A percentile compares a stretch with the other conserved stretches of the same genome.
phyloP scores from a whole-genome alignment of 1,140 invertebrate genomes.

The Ylistrum balloti region DNA sequence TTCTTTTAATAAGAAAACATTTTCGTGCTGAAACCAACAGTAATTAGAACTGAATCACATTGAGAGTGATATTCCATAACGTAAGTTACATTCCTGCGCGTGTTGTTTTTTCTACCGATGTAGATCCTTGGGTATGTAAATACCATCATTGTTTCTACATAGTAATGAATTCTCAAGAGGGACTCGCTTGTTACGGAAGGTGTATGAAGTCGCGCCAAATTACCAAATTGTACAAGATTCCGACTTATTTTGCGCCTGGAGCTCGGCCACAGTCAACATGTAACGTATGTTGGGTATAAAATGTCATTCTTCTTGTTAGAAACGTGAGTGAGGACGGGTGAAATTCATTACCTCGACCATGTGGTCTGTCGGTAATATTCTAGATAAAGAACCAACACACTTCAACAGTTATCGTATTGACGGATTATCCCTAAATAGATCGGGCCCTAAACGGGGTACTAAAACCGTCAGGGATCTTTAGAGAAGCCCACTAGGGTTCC shows the following conservation, averaged over 20 bases:
- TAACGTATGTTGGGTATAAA: not conserved
- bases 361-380: not conserved
- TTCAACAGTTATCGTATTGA: not conserved
- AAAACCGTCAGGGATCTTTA: constrained; percentile 11
- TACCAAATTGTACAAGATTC: constrained; percentile 9
- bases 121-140: not conserved
- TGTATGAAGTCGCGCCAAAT: constrained; percentile 4
- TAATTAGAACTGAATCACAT: not conserved
- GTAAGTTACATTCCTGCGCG: not conserved
- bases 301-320: not conserved
- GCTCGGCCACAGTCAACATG: not conserved
- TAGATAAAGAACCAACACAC: constrained; percentile 1
- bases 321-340: not conserved
- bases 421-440: constrained; percentile 15
- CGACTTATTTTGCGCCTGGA: constrained; percentile 11
- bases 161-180: constrained; percentile 30
- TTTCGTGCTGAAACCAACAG: not conserved
- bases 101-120: not conserved
- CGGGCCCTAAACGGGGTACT: not conserved
- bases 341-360: not conserved
- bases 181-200: not conserved
- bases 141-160: not conserved
- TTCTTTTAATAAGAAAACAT: constrained; percentile 11
- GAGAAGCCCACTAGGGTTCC: not conserved
- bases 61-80: not conserved